Evolutionary conservation across 2,888 invertebrate species (phyloP).

Genomic region (Trichogramma evanescens): DNA sequence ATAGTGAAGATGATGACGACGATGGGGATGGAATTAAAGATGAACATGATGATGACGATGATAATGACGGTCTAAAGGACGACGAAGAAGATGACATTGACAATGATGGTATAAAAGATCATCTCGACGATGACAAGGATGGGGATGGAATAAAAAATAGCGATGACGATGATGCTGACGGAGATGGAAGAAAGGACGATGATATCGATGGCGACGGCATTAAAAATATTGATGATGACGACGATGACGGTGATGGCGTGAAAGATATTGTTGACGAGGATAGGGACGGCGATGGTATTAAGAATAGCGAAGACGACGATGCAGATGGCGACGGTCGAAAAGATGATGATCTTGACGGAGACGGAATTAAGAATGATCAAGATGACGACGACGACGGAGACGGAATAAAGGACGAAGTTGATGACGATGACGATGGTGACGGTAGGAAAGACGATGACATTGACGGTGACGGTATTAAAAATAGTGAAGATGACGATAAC

Average conservation of each 20-base stretch:
- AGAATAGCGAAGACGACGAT: neutral
- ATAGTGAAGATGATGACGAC: neutral
- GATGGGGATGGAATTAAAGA: slow-evolving; percentile 3
- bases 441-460: neutral
- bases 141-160: neutral
- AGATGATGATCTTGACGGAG: neutral
- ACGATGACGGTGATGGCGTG: neutral
- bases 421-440: neutral
- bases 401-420: neutral
- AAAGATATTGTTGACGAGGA: neutral
- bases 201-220: slow-evolving; percentile 12
- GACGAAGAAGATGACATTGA: neutral
- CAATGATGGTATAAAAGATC: neutral
- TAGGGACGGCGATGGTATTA: neutral
- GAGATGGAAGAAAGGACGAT: neutral
- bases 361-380: neutral
- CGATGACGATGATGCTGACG: neutral
- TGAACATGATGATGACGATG: slow-evolving; percentile 1
- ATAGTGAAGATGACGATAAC: neutral
- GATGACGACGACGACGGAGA: neutral
- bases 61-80: neutral
- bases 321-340: neutral
- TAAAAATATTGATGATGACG: neutral
- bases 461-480: neutral
- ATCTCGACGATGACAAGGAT: neutral